phyloP scores from a whole-genome alignment of 2,113 vertebrate species.

The Glareola pratincola region DNA sequence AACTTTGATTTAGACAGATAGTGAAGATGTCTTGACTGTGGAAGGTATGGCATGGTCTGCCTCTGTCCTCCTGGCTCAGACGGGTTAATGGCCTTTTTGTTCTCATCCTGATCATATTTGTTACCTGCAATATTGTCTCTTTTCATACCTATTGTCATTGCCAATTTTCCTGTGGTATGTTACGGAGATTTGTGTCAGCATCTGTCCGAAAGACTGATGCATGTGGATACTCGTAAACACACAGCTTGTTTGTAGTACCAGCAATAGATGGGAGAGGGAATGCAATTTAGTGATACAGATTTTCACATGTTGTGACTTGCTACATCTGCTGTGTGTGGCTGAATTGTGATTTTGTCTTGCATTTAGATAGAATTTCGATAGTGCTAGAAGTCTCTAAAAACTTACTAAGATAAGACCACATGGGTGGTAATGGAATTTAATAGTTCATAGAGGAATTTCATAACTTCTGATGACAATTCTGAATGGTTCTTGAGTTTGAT shows the following conservation, averaged over 20 bases:
- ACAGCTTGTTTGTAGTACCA: neutral
- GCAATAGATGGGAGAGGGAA: neutral
- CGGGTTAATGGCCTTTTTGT: neutral
- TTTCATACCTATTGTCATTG: too few relatives aligned
- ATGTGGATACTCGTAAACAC: fast-evolving
- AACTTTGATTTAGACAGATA: neutral
- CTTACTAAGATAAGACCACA: neutral
- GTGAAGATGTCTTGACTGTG: neutral
- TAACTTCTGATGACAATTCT: neutral
- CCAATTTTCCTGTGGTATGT: neutral
- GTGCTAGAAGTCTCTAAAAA: neutral
- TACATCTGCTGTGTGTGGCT: neutral
- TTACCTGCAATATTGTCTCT: neutral
- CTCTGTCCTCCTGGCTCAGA: neutral
- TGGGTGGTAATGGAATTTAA: neutral
- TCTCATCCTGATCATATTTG: neutral
- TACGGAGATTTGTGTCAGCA: neutral
- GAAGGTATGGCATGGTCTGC: neutral
- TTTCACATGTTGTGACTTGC: neutral
- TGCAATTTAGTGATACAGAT: neutral
- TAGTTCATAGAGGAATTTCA: neutral
- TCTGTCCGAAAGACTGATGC: neutral
- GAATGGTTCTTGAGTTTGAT: neutral
- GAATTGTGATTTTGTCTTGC: neutral
- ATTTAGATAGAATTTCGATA: too few relatives aligned